A percentile compares a stretch with the other conserved stretches of the same genome.
These are phyloP conservation scores for Pseudomyrmex cubaensis DNA, from an alignment of 1,140 invertebrate species.

Conservation along the genomic window DNA sequence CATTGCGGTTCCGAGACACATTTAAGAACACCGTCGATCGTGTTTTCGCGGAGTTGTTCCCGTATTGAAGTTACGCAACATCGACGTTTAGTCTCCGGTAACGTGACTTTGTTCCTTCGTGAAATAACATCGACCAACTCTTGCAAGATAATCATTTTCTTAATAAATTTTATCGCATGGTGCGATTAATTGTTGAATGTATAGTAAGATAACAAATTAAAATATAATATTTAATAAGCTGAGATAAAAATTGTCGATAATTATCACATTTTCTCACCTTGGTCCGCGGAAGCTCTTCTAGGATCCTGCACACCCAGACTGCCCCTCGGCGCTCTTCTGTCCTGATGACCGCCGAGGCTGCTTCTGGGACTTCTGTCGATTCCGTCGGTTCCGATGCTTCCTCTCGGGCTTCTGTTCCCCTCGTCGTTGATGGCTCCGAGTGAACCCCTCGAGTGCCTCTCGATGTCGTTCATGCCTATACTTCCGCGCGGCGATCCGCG, in stretches of 20 bases:
- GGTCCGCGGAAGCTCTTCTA: conserved; percentile 87
- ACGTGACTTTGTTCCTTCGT: too few species aligned
- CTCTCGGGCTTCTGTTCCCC: conserved; percentile 87
- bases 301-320: conserved; percentile 88
- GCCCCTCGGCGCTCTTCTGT: conserved; percentile 86
- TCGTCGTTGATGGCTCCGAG: conserved; percentile 76
- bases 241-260: neutral
- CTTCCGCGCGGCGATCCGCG: conserved; percentile 87
- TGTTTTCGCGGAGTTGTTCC: neutral
- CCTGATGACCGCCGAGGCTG: conserved; percentile 83
- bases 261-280: conserved; percentile 73
- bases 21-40: neutral
- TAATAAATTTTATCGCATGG: neutral
- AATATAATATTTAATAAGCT: neutral
- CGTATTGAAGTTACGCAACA: conserved; percentile 5
- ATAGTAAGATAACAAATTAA: too few species aligned
- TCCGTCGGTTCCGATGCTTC: conserved; percentile 85
- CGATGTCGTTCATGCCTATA: conserved; percentile 82
- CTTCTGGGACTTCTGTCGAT: conserved; percentile 85
- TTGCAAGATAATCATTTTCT: neutral
- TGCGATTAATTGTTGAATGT: too few species aligned
- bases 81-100: too few species aligned
- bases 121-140: too few species aligned
- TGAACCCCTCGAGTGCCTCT: conserved; percentile 86
- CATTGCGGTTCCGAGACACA: conserved; percentile 10